Evolutionary conservation across 2,113 vertebrate genomes (phyloP).

Genomic region (Tiliqua scincoides): DNA sequence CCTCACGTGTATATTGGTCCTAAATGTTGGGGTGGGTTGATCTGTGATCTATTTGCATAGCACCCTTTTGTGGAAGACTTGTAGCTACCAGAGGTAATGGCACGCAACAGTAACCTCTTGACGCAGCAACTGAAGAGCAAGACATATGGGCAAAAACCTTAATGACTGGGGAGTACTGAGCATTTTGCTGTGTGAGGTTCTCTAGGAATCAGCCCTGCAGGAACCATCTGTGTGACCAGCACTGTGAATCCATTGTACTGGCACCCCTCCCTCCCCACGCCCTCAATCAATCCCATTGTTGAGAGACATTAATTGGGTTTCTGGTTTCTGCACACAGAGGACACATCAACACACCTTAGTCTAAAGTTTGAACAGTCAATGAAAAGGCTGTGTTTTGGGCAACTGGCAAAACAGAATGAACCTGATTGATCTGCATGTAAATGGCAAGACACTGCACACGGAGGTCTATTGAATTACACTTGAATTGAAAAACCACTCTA

Average conservation of each 20-base stretch:
- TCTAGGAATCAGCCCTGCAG: background rate
- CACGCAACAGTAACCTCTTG: background rate
- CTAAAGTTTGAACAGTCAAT: background rate
- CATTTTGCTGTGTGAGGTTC: background rate
- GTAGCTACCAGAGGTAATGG: background rate
- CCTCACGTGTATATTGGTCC: too few species aligned
- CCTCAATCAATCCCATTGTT: background rate
- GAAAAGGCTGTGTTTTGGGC: background rate
- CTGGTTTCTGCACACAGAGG: constrained; percentile 19
- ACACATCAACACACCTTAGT: background rate
- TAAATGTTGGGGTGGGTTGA: background rate
- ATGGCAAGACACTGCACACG: background rate
- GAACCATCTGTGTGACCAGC: background rate
- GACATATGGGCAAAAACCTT: background rate
- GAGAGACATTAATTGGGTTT: constrained; percentile 5
- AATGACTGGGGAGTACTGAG: background rate
- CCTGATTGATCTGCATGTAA: background rate
- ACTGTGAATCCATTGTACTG: background rate
- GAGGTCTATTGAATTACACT: background rate
- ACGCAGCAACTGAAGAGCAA: background rate
- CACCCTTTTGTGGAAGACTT: background rate
- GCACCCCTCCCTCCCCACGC: background rate
- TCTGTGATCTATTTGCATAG: background rate
- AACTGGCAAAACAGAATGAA: background rate
- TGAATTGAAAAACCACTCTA: background rate